Evolutionary conservation across 2,113 vertebrate species (phyloP), one percentile per base, ranked within the genome.

Genomic region (Petroica traversi): DNA sequence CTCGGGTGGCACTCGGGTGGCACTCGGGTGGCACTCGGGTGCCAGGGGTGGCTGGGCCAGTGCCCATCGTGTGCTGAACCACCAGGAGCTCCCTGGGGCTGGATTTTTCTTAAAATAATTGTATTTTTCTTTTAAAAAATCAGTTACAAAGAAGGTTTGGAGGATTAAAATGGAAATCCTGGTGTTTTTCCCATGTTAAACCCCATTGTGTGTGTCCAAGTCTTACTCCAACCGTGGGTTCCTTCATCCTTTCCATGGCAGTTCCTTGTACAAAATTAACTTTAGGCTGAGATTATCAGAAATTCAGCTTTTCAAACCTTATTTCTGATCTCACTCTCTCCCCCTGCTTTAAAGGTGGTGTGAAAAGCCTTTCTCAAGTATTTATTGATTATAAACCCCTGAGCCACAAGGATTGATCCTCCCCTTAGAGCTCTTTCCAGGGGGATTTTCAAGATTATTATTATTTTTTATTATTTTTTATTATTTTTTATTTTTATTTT

Each of bases 181-280:
- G 3, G 33, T 33, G 54, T 11, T 23, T 74, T 48, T 28, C 14
- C 49, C 0, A 0, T 45, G 54, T 51, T 54, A 33, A 61, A 18
- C 2, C 8, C 6, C 3, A 0, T 0, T 25, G 19, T 4, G 43
- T 38, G 19, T 26, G 26, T 7, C 63, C 40, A 5, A 17, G 43
- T 12, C 18, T 26, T 28, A 6, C 41, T 16, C 28, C 72, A 68
- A 64, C 19, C 48, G 3, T 4, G 13, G n/a, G 23, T n/a, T 66
- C 26, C n/a, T 67, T 25, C 57, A 6, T 16, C 10, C 2, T 73
- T 46, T 33, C 45, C 54, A 26, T 8, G 34, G 43, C 7, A 2
- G 17, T 5, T 89, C 40, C 71, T 45, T 17, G 5, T 9, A 24
- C n/a, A 69, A 74, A 67, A 63, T 18, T 2, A 41, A 36, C 7